These are phyloP conservation scores for Drosophila prosaltans DNA, from an alignment of 1,140 invertebrate genomes.

Conservation along the genomic window DNA sequence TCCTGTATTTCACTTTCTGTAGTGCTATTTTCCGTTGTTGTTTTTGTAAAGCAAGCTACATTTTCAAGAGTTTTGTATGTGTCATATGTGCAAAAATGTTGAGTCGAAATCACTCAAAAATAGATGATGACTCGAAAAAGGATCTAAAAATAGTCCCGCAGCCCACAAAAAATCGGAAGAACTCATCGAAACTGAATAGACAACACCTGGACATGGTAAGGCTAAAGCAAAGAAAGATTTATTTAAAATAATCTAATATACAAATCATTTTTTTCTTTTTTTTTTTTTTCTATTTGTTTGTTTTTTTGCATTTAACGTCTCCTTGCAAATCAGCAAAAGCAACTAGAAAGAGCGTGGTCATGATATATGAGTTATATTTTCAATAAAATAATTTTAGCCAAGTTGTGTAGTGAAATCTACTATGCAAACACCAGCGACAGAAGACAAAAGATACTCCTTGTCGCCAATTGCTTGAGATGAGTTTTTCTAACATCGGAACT, in stretches of 20 bases:
- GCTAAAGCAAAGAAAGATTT: conserved; percentile 24
- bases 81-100: conserved; percentile 77
- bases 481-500: too few species aligned
- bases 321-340: not conserved
- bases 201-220: conserved; percentile 50
- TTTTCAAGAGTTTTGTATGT: conserved; percentile 52
- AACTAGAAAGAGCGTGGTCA: not conserved
- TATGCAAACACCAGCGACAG: too few species aligned
- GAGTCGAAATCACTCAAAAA: conserved; percentile 68
- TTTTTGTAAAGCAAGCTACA: conserved; percentile 29
- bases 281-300: not conserved
- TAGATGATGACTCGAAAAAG: conserved; percentile 62
- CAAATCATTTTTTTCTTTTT: not conserved
- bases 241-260: not conserved
- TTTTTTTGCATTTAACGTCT: not conserved
- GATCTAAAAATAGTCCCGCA: conserved; percentile 64
- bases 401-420: too few species aligned
- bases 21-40: not conserved
- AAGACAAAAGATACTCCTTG: too few species aligned
- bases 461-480: too few species aligned
- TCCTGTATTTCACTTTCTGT: not conserved
- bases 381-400: too few species aligned
- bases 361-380: not conserved
- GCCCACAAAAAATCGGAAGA: conserved; percentile 39
- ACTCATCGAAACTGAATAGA: not conserved